Conservation (phyloP, 2,888 invertebrate genomes). For the Apamea monoglypha region DNA sequence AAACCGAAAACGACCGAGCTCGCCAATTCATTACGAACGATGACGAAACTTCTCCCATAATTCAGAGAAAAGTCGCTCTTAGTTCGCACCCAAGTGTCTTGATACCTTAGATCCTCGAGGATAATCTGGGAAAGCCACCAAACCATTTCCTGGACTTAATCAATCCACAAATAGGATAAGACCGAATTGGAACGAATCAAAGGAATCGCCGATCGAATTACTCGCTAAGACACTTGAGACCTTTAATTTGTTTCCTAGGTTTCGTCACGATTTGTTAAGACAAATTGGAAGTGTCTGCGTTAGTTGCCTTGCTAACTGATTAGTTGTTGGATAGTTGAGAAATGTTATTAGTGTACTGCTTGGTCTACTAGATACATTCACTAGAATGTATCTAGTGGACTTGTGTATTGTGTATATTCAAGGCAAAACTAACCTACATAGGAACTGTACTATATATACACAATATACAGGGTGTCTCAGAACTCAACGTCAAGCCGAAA, state of each 20-base stretch:
- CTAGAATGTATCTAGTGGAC: no score
- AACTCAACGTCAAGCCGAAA: no score
- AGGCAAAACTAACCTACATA: no score
- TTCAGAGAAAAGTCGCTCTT: conserved; percentile 37
- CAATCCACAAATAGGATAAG: conserved; percentile 72
- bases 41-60: conserved; percentile 43
- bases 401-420: no score
- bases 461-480: no score
- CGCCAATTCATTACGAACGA: conserved; percentile 36
- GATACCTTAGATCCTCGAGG: conserved; percentile 54
- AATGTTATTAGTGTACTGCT: conserved; percentile 2
- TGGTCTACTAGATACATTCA: background rate
- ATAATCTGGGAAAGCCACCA: conserved; percentile 64
- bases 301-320: conserved; percentile 43
- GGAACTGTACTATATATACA: no score
- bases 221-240: conserved; percentile 62
- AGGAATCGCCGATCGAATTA: conserved; percentile 70
- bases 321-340: conserved; percentile 26
- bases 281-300: conserved; percentile 44
- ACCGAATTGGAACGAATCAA: conserved; percentile 67
- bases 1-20: conserved; percentile 8
- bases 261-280: conserved; percentile 61
- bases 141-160: conserved; percentile 69
- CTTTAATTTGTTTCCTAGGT: conserved; percentile 65
- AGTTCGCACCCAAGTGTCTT: conserved; percentile 55